A percentile compares a stretch with the other conserved stretches of the same genome.
Conservation (phyloP, 2,797 vertebrate species). For the Chloroceryle amazona region DNA sequence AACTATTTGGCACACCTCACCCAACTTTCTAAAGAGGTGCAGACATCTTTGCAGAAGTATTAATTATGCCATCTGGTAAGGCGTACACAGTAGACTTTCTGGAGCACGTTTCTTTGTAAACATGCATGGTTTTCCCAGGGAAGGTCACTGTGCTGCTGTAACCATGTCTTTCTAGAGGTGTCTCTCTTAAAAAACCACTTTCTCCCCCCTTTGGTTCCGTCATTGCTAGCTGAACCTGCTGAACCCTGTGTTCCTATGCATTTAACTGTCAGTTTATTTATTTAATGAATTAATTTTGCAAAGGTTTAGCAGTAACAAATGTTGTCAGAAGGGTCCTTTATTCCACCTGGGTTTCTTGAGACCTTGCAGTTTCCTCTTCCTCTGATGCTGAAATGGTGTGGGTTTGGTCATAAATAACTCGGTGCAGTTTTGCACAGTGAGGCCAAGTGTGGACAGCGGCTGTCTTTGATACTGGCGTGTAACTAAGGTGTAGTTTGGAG, state of each 20-base stretch:
- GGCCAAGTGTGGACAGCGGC: neutral
- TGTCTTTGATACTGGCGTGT: neutral
- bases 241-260: neutral
- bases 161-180: neutral
- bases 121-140: neutral
- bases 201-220: neutral
- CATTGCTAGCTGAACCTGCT: neutral
- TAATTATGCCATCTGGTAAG: constrained; percentile 20
- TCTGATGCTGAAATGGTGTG: neutral
- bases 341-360: neutral
- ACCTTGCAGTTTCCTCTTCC: neutral
- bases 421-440: neutral
- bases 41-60: neutral
- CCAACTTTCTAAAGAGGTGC: constrained; percentile 20
- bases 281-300: neutral
- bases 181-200: neutral
- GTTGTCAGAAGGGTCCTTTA: neutral
- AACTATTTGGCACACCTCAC: neutral
- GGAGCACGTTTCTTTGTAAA: neutral
- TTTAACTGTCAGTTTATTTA: neutral
- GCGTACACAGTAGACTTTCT: neutral
- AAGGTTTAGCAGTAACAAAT: neutral
- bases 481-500: neutral
- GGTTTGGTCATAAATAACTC: neutral
- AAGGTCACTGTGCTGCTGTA: neutral